A percentile compares a stretch with the other conserved stretches of the same genome.
Evolutionary conservation across 1,140 invertebrate species (phyloP).

Genomic region (Chrysoperla carnea): DNA sequence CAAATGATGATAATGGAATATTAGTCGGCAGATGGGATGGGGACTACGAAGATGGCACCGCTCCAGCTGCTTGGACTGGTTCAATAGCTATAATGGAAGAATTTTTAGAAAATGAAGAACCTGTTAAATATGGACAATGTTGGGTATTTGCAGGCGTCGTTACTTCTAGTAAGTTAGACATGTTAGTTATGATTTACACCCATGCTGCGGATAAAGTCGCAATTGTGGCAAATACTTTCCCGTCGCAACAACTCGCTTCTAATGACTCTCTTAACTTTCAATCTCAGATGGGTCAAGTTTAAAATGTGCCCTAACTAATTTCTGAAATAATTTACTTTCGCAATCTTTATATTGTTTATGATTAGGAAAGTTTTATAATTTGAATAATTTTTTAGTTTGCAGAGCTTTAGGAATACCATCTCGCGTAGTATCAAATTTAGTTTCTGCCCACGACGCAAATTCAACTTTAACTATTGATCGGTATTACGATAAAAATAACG

Average conservation of each 20-base stretch:
- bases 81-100: conserved; percentile 40
- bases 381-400: conserved; percentile 32
- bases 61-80: conserved; percentile 46
- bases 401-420: conserved; percentile 52
- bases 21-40: conserved; percentile 54
- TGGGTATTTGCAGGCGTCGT: conserved; percentile 61
- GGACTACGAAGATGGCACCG: conserved; percentile 46
- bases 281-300: too few species aligned
- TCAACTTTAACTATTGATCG: conserved; percentile 53
- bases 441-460: conserved; percentile 56
- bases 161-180: conserved; percentile 33
- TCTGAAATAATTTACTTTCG: too few species aligned
- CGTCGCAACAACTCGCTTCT: too few species aligned
- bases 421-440: conserved; percentile 50
- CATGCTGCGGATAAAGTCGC: too few species aligned
- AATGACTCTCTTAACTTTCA: too few species aligned
- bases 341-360: too few species aligned
- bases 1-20: conserved; percentile 48
- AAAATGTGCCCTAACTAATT: too few species aligned
- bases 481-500: conserved; percentile 40
- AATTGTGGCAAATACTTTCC: too few species aligned
- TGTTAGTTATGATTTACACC: too few species aligned
- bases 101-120: conserved; percentile 33
- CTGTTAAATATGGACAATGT: conserved; percentile 58
- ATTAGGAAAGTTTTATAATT: too few species aligned